Base-by-base conservation (phyloP, 2,888 invertebrate species). In the Ellobium chinense region DNA sequence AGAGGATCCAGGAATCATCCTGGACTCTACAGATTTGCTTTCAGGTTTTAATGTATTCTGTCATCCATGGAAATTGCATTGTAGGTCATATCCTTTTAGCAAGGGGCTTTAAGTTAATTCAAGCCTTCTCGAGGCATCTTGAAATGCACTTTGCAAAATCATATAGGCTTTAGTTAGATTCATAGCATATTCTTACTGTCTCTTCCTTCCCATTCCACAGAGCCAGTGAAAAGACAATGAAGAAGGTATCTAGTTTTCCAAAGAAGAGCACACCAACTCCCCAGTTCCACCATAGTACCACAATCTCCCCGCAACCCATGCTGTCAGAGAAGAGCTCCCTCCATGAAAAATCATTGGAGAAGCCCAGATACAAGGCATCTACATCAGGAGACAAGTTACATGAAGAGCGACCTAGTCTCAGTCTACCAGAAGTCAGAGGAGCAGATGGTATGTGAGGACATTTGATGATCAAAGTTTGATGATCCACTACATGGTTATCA, bases 281-380 rank as follows among this genome's bases (percentile, higher is more conserved):
- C n/a, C 46, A 60, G 14, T 24, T n/a, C 39, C 60, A 68, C 54
- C 46, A 31, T 72, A 70, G 75, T 65, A 29, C 62, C 7, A 70
- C 56, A 27, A 31, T 39, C 14, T 58, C 58, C n/a, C 56, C 90
- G 1, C 89, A 90, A 82, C 88, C 89, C 4, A 82, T 90, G 36
- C 88, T 89, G 81, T 86, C 88, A 36, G 90, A 91, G 82, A 90
- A 88, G 81, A 90, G 88, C 58, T 86, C 85, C 27, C 84, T 91
- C 21, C 88, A 90, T 79, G 90, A 90, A 21, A 90, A 90, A 81
- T 79, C 84, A 0, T 74, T 86, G 14, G 78, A 75, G 12, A 80
- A 75, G 46, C 3, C 27, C 31, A 65, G 69, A 39, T 62, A 84
- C 86, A 78, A 83, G 83, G 29, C 82, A 84, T 69, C 63, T 9